Conservation (phyloP, 2,888 invertebrate genomes). For the Mimumesa dahlbomi region DNA sequence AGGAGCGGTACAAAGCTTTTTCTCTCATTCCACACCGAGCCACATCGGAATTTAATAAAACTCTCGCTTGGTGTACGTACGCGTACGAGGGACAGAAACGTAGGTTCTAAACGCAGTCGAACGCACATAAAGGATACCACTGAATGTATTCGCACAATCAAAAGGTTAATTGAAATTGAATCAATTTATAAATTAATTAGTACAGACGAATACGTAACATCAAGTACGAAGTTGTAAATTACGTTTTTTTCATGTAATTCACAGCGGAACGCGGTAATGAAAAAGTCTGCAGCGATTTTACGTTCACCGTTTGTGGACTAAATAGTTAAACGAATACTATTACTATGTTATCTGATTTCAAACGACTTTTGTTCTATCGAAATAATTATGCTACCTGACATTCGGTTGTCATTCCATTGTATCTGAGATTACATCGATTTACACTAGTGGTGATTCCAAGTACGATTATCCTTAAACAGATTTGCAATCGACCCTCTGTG, state of each 20-base stretch:
- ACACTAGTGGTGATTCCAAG: no score
- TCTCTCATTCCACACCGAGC: constrained; percentile 49
- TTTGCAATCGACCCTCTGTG: no score
- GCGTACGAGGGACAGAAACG: constrained; percentile 45
- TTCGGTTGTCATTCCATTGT: not conserved
- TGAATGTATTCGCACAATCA: constrained; percentile 19
- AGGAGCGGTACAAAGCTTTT: constrained; percentile 53
- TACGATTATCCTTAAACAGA: no score
- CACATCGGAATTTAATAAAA: constrained; percentile 72
- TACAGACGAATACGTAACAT: not conserved
- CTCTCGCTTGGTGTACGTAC: constrained; percentile 52
- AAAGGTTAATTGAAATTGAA: constrained; percentile 47
- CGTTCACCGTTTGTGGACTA: no score
- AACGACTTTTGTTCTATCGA: not conserved
- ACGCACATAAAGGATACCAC: constrained; percentile 18
- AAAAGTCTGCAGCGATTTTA: no score
- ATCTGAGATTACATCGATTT: not conserved
- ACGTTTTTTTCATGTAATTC: no score
- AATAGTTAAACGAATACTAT: no score
- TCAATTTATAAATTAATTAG: constrained; percentile 26
- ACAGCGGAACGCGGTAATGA: not conserved
- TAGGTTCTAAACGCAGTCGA: constrained; percentile 44
- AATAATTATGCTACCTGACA: not conserved
- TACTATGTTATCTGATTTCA: no score
- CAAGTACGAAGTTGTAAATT: constrained; percentile 12